Base-by-base conservation (phyloP, 2,797 vertebrate species). In the Urosaurus nigricauda region DNA sequence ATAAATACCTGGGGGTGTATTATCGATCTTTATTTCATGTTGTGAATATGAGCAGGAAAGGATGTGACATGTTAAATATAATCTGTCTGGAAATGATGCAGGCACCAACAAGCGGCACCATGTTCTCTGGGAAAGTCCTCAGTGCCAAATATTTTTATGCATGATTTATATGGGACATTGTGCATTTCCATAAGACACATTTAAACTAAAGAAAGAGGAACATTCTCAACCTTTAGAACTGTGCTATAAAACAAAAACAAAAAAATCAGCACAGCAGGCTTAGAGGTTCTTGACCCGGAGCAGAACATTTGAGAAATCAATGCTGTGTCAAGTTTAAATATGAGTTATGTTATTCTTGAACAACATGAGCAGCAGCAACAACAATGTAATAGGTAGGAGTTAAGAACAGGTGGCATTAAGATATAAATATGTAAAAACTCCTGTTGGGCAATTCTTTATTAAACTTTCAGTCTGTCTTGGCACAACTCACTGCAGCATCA, bases 111-210 rank as follows among this genome's bases (percentile, higher is more conserved):
- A 1, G 6, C 12, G 8, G 35, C 51, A 29, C 3, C 21, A 1
- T 5, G 81, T 79, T 56, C 85, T 86, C 16, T 58, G 11, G 8
- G 70, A 63, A 24, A 51, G 37, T 53, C 65, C 74, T 9, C 88
- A 93, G 17, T 47, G 90, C n/a, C 47, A 90, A 3, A 16, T 63
- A 88, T 0, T 87, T 32, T 88, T 90, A 80, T 29, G 4, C 9
- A 51, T 11, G 32, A 91, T 93, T 95, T 95, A 95, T 95, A 94
- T 89, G 43, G 43, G 43, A 43, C 43, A 43, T 43, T 43, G 43
- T 43, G 43, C 43, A 43, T 43, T 43, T 43, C 43, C 43, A 43
- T 43, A 43, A 43, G 43, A 43, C 29, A 89, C 47, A 89, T 88
- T 35, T 92, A 73, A 74, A 87, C n/a, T 65, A 79, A 26, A 87